Evolutionary conservation across 1,140 invertebrate species (phyloP).

Genomic region (Copidosoma floridanum): DNA sequence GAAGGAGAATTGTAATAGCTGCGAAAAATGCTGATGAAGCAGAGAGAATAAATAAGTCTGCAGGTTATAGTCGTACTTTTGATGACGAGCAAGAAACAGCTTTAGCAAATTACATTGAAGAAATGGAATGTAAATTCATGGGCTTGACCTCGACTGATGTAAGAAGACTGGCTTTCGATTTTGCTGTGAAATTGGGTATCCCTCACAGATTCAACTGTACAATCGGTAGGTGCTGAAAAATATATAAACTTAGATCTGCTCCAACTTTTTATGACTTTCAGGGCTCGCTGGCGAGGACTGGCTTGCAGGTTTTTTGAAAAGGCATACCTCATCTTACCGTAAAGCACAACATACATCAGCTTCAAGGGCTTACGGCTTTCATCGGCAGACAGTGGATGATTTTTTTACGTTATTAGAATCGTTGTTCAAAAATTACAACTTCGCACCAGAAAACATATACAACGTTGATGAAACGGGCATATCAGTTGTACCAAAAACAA

Average conservation of each 20-base stretch:
- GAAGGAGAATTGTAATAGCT: no score
- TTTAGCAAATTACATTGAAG: no score
- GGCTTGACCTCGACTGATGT: not conserved
- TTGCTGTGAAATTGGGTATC: not conserved
- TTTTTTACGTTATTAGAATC: slow-evolving; percentile 3
- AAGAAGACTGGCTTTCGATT: slow-evolving; percentile 1
- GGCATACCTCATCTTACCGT: not conserved
- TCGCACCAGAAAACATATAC: not conserved
- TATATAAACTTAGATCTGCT: no score
- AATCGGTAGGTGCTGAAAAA: no score
- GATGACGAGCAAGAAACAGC: no score
- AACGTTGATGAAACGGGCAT: slow-evolving; percentile 18
- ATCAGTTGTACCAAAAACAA: not conserved
- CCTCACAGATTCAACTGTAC: slow-evolving; percentile 3
- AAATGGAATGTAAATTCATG: not conserved
- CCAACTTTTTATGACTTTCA: no score
- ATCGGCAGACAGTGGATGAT: not conserved
- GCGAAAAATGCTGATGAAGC: no score
- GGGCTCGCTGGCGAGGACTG: slow-evolving; percentile 8
- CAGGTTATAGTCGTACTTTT: no score
- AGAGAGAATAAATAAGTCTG: no score
- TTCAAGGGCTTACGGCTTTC: slow-evolving; percentile 3
- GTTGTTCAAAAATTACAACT: not conserved
- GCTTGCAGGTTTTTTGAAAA: slow-evolving; percentile 3
- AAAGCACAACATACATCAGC: slow-evolving; percentile 13